These are phyloP conservation scores for Harpagus bidentatus DNA, from an alignment of 2,113 vertebrate species.

Conservation along the genomic window DNA sequence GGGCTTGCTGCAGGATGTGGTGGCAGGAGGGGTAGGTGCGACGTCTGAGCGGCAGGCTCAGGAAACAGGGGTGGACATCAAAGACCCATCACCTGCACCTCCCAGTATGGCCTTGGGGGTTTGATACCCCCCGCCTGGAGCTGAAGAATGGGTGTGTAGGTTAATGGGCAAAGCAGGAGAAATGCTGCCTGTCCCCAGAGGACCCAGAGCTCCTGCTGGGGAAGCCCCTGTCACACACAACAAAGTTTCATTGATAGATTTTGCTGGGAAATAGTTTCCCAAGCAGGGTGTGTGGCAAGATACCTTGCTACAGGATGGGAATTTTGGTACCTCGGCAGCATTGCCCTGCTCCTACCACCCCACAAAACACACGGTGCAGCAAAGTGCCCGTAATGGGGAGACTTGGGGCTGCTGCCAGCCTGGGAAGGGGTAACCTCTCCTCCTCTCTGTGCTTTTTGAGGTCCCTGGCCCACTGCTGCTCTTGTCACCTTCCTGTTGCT, in stretches of 20 bases:
- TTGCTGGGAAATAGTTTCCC: neutral
- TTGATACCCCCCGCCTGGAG: neutral
- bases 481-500: neutral
- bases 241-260: neutral
- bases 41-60: neutral
- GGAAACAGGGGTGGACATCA: neutral
- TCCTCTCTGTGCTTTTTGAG: neutral
- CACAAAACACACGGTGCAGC: neutral
- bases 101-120: no score
- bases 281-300: neutral
- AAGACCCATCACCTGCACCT: neutral
- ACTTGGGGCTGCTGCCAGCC: neutral
- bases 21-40: neutral
- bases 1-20: slow-evolving; percentile 21
- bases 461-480: neutral
- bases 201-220: neutral
- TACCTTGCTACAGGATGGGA: neutral
- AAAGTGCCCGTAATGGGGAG: neutral
- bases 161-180: neutral
- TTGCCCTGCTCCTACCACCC: neutral
- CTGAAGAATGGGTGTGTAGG: neutral
- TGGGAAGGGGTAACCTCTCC: neutral
- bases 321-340: neutral
- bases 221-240: neutral
- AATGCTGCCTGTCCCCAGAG: neutral